A percentile compares a stretch with the other conserved stretches of the same genome.
Conservation (phyloP, 2,888 invertebrate genomes). For the Electrophaes corylata region DNA sequence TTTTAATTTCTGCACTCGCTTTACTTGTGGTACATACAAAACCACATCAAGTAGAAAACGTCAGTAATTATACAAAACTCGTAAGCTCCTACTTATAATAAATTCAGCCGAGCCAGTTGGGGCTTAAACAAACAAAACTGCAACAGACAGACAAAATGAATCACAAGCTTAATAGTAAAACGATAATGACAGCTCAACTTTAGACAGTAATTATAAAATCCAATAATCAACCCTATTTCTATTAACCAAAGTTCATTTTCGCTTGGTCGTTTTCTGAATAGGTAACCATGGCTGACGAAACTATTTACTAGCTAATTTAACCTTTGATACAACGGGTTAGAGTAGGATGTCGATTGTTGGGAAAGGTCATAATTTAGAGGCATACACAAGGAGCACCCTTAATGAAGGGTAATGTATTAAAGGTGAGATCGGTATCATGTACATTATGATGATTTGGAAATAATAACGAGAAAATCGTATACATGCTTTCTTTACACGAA, state of each 20-base stretch:
- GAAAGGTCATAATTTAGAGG: constrained; percentile 25
- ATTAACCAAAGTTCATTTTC: constrained; percentile 9
- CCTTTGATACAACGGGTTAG: background rate
- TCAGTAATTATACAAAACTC: too few species aligned
- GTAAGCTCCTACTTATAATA: background rate
- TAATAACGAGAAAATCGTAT: background rate
- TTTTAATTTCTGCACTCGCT: too few species aligned
- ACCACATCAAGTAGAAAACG: too few species aligned
- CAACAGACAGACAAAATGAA: constrained; percentile 39
- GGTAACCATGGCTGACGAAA: constrained; percentile 11
- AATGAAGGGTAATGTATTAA: constrained; percentile 34
- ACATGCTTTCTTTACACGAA: too few species aligned
- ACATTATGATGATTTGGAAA: constrained; percentile 14
- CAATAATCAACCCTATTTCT: background rate
- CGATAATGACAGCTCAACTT: constrained; percentile 27
- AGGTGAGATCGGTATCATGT: constrained; percentile 21
- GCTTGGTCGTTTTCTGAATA: background rate
- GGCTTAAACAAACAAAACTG: constrained; percentile 34
- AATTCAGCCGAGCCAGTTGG: constrained; percentile 17
- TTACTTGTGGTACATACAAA: too few species aligned
- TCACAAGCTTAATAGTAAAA: constrained; percentile 32
- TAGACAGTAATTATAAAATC: background rate
- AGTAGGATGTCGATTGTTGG: constrained; percentile 2
- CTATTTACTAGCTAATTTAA: constrained; percentile 4
- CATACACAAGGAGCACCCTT: constrained; percentile 18